Evolutionary conservation across 2,113 vertebrate genomes (phyloP).

Genomic region (Thinocorus orbignyianus): DNA sequence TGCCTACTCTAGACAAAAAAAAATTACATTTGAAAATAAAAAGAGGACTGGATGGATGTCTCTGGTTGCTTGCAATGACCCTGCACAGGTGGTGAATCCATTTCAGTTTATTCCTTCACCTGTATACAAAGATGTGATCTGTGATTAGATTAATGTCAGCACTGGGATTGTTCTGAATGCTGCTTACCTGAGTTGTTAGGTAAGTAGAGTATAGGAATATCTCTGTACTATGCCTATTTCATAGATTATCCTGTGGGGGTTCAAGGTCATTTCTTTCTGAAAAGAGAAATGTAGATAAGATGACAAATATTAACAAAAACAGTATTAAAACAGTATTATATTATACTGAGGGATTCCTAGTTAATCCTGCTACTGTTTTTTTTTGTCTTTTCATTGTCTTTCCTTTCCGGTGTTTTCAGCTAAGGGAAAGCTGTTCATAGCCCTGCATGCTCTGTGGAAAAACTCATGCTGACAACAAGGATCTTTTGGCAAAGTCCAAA

Average conservation of each 20-base stretch:
- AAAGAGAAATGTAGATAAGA: neutral
- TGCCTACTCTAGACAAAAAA: neutral
- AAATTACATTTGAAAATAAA: neutral
- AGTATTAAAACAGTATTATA: neutral
- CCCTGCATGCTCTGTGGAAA: neutral
- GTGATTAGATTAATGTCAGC: neutral
- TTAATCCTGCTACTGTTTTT: neutral
- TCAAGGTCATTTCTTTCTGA: neutral
- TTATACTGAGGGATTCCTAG: neutral
- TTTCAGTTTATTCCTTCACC: neutral
- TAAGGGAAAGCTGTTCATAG: neutral
- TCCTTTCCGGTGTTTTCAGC: neutral
- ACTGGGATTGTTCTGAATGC: neutral
- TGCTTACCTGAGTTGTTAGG: neutral
- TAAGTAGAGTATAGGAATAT: neutral
- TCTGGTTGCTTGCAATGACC: neutral
- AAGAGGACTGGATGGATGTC: neutral
- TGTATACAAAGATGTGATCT: neutral
- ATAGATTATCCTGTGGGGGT: neutral
- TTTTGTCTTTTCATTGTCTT: neutral
- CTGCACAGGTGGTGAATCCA: fast-evolving
- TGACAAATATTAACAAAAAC: neutral
- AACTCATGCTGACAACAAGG: neutral
- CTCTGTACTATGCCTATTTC: neutral
- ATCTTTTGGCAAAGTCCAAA: neutral